phyloP scores from a whole-genome alignment of 2,113 vertebrate genomes.

The Ochotona princeps region DNA sequence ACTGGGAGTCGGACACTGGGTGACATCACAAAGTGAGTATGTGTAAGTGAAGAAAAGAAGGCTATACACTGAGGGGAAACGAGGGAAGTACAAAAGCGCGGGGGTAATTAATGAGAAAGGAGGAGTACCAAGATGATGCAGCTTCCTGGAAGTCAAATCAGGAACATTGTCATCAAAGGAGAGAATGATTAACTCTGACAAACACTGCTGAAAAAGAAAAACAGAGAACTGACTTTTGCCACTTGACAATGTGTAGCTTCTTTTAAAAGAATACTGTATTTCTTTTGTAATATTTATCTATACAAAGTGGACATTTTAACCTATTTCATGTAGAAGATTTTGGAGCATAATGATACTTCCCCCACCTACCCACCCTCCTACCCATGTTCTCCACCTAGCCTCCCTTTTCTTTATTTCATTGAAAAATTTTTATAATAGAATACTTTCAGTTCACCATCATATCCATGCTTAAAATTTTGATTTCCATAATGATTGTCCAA shows the following conservation, averaged over 20 bases:
- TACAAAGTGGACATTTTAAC: no score
- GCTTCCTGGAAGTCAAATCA: neutral
- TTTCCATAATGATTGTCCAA: neutral
- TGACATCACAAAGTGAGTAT: neutral
- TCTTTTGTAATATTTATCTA: no score
- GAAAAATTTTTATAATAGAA: no score
- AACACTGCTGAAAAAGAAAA: neutral
- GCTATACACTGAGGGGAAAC: neutral
- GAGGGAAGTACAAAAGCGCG: neutral
- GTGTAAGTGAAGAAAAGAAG: neutral
- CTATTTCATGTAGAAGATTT: no score
- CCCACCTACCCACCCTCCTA: neutral
- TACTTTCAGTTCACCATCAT: neutral
- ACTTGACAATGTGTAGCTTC: neutral
- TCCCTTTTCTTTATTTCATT: no score
- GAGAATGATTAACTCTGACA: neutral
- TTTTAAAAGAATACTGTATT: neutral
- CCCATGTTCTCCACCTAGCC: fast-evolving
- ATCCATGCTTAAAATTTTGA: neutral
- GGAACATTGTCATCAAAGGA: neutral
- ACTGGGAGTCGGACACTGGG: neutral
- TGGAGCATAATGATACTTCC: no score
- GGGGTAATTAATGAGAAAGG: neutral
- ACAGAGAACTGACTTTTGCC: neutral
- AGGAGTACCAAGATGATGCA: neutral